A percentile compares a stretch with the other conserved stretches of the same genome.
These are phyloP conservation scores for Sesia bembeciformis DNA, from an alignment of 2,888 invertebrate species.

Conservation along the genomic window DNA sequence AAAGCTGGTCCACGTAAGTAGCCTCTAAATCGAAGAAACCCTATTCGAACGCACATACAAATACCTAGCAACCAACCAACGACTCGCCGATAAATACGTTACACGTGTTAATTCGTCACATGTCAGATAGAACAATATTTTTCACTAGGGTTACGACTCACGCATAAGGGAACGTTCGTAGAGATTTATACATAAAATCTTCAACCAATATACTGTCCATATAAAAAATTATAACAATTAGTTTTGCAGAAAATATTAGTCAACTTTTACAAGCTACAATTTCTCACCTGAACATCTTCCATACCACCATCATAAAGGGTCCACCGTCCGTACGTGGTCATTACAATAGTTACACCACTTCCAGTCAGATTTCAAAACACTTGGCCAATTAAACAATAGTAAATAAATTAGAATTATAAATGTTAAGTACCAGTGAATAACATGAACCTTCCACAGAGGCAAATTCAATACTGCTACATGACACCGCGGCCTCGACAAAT, in stretches of 20 bases:
- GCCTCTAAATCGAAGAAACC: too few species aligned
- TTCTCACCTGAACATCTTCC: conserved; percentile 51
- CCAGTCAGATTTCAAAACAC: not conserved
- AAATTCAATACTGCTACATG: conserved; percentile 24
- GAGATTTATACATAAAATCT: not conserved
- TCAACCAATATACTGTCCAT: not conserved
- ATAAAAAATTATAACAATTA: not conserved
- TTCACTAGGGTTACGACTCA: too few species aligned
- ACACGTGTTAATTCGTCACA: too few species aligned
- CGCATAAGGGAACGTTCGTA: not conserved
- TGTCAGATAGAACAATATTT: too few species aligned
- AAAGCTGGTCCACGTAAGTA: too few species aligned
- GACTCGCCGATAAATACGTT: too few species aligned
- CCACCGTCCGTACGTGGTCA: conserved; percentile 55
- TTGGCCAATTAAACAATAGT: not conserved
- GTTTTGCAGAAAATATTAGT: not conserved
- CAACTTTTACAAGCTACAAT: not conserved
- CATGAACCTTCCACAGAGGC: not conserved
- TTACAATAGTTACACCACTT: conserved; percentile 7
- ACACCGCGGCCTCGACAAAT: conserved; percentile 44
- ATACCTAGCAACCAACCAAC: too few species aligned
- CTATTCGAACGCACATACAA: too few species aligned
- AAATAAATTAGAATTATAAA: not conserved
- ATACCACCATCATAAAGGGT: conserved; percentile 49
- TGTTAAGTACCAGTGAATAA: not conserved